Percentiles rank a stretch among this genome's conserved stretches.
These are phyloP conservation scores for Lepisosteus oculatus DNA, from an alignment of 2,113 vertebrate species.

Conservation along the genomic window DNA sequence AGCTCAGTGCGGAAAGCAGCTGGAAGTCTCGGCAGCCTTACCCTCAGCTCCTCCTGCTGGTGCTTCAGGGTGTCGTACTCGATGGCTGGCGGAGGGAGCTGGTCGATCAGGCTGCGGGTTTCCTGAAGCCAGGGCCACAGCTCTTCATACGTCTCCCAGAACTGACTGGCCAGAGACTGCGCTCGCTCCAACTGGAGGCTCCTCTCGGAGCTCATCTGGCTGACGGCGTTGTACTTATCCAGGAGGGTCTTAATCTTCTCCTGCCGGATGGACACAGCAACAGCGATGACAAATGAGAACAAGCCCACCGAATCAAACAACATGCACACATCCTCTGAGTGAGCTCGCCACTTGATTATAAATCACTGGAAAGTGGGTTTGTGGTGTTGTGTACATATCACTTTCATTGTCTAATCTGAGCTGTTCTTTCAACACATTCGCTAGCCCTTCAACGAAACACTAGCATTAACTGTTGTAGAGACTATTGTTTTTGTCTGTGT, in stretches of 20 bases:
- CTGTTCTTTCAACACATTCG: too few relatives aligned
- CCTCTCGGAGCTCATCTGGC: conserved; percentile 90
- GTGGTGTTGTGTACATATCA: too few relatives aligned
- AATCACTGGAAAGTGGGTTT: too few relatives aligned
- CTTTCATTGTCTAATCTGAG: too few relatives aligned
- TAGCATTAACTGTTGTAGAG: too few relatives aligned
- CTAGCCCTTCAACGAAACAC: too few relatives aligned
- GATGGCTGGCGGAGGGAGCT: conserved; percentile 82
- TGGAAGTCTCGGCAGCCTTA: conserved; percentile 49
- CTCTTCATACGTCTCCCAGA: conserved; percentile 97
- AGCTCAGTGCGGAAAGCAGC: too few relatives aligned
- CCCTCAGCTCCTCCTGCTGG: conserved; percentile 94
- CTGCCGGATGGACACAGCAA: conserved; percentile 54
- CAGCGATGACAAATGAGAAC: background rate
- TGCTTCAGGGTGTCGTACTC: conserved; percentile 89
- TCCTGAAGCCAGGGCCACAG: conserved; percentile 93
- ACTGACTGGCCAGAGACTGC: conserved; percentile 87
- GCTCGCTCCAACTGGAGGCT: conserved; percentile 91
- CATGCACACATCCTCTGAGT: background rate
- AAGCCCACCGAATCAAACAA: background rate
- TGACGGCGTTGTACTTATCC: conserved; percentile 78
- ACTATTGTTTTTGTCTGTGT: background rate
- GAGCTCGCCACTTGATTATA: background rate
- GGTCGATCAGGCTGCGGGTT: conserved; percentile 73
- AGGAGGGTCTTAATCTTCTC: conserved; percentile 75